phyloP scores from a whole-genome alignment of 2,113 vertebrate species.

The Oncorhynchus tshawytscha region DNA sequence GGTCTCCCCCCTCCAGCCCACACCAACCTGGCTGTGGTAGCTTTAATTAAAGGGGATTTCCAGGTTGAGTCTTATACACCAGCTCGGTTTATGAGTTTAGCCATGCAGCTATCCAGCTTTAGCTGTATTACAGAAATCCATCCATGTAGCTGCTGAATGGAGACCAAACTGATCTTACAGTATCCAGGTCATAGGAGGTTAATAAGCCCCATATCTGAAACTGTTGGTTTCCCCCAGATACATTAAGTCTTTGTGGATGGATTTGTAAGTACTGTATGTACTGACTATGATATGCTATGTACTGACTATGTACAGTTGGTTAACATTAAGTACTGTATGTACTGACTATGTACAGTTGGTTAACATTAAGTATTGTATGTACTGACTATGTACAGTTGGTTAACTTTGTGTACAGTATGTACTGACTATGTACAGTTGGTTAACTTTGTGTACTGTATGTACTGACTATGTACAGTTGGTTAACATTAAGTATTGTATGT shows the following conservation, averaged over 20 bases:
- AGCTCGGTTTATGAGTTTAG: neutral
- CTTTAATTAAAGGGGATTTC: neutral
- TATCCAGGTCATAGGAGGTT: neutral
- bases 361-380: too few species aligned
- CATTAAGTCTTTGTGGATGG: neutral
- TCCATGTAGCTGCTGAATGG: neutral
- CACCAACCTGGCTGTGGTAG: neutral
- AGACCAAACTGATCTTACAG: neutral
- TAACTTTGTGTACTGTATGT: too few species aligned
- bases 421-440: too few species aligned
- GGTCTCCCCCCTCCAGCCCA: neutral
- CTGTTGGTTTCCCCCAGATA: neutral
- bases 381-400: too few species aligned
- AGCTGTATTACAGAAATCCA: neutral
- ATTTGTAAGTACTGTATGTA: too few species aligned
- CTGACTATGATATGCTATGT: too few species aligned
- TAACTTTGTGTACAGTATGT: too few species aligned
- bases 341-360: too few species aligned
- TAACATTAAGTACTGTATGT: too few species aligned
- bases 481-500: too few species aligned
- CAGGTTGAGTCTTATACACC: neutral
- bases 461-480: too few species aligned
- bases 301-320: too few species aligned
- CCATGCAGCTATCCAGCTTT: neutral
- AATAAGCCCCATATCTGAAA: slow-evolving; percentile 8